phyloP scores from a whole-genome alignment of 2,888 invertebrate species.

The Colletes collaris region DNA sequence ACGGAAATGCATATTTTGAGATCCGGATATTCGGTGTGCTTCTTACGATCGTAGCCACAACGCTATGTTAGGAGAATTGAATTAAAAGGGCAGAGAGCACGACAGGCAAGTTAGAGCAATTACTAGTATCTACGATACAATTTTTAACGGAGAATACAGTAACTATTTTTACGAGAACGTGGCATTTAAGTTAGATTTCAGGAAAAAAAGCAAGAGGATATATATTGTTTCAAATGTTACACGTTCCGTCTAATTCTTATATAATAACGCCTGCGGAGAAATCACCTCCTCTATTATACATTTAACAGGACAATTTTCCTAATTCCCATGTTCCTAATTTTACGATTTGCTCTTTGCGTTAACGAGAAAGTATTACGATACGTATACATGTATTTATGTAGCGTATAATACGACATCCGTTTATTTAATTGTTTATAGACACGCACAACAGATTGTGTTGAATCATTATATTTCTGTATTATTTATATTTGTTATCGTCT shows the following conservation, averaged over 20 bases:
- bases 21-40: constrained; percentile 1
- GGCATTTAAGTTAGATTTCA: constrained; percentile 37
- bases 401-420: constrained; percentile 41
- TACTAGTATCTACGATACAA: constrained; percentile 35
- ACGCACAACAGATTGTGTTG: constrained; percentile 31
- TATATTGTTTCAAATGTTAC: constrained; percentile 12
- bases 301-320: constrained; percentile 42
- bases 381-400: constrained; percentile 27
- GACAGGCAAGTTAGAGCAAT: constrained; percentile 51
- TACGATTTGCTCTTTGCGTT: constrained; percentile 44
- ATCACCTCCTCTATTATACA: constrained; percentile 19
- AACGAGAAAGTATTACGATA: constrained; percentile 44
- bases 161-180: constrained; percentile 51
- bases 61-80: constrained; percentile 25
- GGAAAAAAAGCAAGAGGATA: background rate
- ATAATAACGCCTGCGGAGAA: constrained; percentile 25
- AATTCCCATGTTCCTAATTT: constrained; percentile 57
- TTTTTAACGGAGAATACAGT: constrained; percentile 25
- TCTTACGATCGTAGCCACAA: constrained; percentile 21
- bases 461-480: constrained; percentile 34
- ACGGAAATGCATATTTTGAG: constrained; percentile 1
- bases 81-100: constrained; percentile 37
- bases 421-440: constrained; percentile 39
- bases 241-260: constrained; percentile 21
- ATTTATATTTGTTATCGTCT: constrained; percentile 40